Percentiles rank a stretch among this genome's conserved stretches.
phyloP scores from a whole-genome alignment of 2,113 vertebrate species.

The Chiloscyllium plagiosum region DNA sequence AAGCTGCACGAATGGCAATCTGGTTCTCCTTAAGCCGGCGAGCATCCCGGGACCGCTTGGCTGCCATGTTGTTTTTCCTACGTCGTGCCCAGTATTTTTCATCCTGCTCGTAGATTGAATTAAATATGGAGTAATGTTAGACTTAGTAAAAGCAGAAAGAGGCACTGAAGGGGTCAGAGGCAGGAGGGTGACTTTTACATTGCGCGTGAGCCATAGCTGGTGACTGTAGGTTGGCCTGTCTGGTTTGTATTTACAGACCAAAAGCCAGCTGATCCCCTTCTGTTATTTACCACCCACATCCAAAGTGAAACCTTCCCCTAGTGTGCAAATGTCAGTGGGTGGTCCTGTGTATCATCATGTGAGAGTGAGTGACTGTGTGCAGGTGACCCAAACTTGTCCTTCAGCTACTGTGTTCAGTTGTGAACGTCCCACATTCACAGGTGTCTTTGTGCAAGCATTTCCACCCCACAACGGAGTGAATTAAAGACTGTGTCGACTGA shows the following conservation, averaged over 20 bases:
- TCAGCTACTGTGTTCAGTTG: neutral
- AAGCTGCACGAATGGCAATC: conserved; percentile 90
- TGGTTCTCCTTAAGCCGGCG: conserved; percentile 97
- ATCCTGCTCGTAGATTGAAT: conserved; percentile 76
- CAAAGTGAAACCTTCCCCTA: too few species aligned
- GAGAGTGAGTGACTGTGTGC: neutral
- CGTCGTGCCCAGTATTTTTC: conserved; percentile 95
- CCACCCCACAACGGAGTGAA: neutral
- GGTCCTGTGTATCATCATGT: too few species aligned
- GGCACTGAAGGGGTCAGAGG: neutral
- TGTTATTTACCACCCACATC: neutral
- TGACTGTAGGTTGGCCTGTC: neutral
- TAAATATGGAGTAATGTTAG: conserved; percentile 50
- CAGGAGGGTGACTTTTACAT: neutral
- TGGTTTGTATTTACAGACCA: neutral
- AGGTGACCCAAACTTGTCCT: neutral
- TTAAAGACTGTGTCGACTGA: neutral
- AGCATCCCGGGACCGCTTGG: conserved; percentile 88
- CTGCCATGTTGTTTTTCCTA: conserved; percentile 98
- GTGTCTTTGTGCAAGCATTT: neutral
- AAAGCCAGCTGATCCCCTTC: neutral
- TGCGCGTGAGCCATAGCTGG: neutral
- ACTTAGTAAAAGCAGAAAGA: conserved; percentile 42
- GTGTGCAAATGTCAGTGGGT: too few species aligned
- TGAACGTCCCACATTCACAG: too few species aligned